phyloP scores from a whole-genome alignment of 35 echinoderm and acorn worm species.

The Acanthaster planci region DNA sequence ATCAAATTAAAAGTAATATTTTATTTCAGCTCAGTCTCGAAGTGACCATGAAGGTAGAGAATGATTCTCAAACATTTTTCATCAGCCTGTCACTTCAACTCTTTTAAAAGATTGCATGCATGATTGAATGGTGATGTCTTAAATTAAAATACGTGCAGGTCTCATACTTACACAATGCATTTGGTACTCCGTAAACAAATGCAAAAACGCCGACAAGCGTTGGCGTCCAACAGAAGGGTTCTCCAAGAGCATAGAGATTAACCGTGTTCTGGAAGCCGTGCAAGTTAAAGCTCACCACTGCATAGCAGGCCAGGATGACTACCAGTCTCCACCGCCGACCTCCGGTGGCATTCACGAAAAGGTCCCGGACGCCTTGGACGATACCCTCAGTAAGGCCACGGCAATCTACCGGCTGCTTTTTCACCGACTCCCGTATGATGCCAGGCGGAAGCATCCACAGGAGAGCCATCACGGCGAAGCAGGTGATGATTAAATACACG shows the following conservation, averaged over 20 bases:
- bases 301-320: background rate
- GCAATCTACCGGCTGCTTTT: background rate
- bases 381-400: background rate
- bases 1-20: background rate
- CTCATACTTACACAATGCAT: background rate
- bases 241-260: background rate
- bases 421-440: background rate
- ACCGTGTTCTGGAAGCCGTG: background rate
- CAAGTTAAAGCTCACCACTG: background rate
- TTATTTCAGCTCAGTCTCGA: too few relatives aligned
- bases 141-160: too few relatives aligned
- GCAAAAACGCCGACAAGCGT: background rate
- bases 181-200: background rate
- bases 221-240: background rate
- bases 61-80: too few relatives aligned
- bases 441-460: conserved; percentile 1
- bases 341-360: background rate
- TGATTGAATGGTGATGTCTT: too few relatives aligned
- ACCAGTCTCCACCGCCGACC: conserved; percentile 4
- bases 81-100: too few relatives aligned
- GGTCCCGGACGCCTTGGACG: background rate
- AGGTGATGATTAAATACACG: background rate
- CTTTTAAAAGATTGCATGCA: too few relatives aligned
- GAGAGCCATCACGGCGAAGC: background rate
- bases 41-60: too few relatives aligned